Percentiles rank a stretch among this genome's conserved stretches.
These are phyloP conservation scores for Epizoanthus ramosus DNA, from an alignment of 92 coral and sea anemone genomes.

Conservation along the genomic window DNA sequence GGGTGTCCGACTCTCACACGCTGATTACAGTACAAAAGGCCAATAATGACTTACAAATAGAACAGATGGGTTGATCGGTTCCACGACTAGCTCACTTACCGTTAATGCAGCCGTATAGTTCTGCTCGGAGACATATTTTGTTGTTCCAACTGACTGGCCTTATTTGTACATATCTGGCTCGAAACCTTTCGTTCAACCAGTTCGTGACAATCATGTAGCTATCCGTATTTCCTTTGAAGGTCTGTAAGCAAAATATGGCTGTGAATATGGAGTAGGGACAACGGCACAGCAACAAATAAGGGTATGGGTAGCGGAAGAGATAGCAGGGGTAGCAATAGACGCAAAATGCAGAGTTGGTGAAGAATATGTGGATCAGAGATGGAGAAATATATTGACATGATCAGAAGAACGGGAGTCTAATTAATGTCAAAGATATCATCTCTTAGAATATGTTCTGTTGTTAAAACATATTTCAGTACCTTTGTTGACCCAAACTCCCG, in stretches of 20 bases:
- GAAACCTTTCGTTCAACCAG: constrained; percentile 83
- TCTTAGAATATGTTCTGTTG: too few relatives aligned
- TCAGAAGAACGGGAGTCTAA: too few relatives aligned
- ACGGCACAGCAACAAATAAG: not conserved
- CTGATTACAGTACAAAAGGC: too few relatives aligned
- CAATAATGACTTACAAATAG: too few relatives aligned
- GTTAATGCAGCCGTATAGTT: constrained; percentile 76
- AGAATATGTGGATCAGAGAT: too few relatives aligned
- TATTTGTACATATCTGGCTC: constrained; percentile 69
- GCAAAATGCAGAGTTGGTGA: too few relatives aligned
- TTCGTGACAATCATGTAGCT: constrained; percentile 69
- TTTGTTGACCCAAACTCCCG: constrained; percentile 66
- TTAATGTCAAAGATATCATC: too few relatives aligned
- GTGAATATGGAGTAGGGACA: not conserved
- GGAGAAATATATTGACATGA: too few relatives aligned
- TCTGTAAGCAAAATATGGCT: constrained; percentile 41
- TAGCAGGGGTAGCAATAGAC: too few relatives aligned
- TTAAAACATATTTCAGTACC: constrained; percentile 41
- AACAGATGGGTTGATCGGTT: too few relatives aligned
- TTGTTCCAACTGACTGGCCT: constrained; percentile 57
- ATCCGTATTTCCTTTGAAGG: constrained; percentile 67
- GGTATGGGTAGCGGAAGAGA: too few relatives aligned
- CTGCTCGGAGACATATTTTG: constrained; percentile 72
- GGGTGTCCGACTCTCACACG: too few relatives aligned
- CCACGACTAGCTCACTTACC: constrained; percentile 41